A percentile compares a stretch with the other conserved stretches of the same genome.
Evolutionary conservation across 2,888 invertebrate genomes (phyloP).

Genomic region (Drosophila percnosoma): DNA sequence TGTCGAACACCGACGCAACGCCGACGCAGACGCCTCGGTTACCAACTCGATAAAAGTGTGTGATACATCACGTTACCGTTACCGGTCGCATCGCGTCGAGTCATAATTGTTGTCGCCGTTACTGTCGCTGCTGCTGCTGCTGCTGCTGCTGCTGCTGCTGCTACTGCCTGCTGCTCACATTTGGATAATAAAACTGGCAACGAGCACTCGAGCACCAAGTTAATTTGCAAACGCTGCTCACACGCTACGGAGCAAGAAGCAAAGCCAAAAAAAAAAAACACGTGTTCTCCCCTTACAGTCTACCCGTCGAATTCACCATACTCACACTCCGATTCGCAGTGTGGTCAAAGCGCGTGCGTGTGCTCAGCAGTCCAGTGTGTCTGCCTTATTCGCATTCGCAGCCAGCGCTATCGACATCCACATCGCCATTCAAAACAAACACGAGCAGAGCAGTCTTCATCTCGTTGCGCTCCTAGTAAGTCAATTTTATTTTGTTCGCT

Average conservation of each 20-base stretch:
- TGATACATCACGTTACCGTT: slow-evolving; percentile 74
- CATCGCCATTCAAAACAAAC: slow-evolving; percentile 37
- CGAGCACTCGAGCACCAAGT: slow-evolving; percentile 80
- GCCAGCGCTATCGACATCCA: slow-evolving; percentile 18
- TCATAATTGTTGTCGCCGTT: slow-evolving; percentile 45
- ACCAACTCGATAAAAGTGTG: slow-evolving; percentile 72
- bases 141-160: slow-evolving; percentile 37
- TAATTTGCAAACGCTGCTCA: slow-evolving; percentile 79
- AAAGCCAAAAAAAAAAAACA: slow-evolving; percentile 38
- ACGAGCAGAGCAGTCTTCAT: slow-evolving; percentile 56
- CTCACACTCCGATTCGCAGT: slow-evolving; percentile 22
- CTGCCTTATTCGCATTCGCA: slow-evolving; percentile 20
- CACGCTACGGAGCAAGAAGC: slow-evolving; percentile 71
- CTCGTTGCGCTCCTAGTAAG: slow-evolving; percentile 71
- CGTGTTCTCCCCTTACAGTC: neutral
- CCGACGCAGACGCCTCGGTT: slow-evolving; percentile 58
- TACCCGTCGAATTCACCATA: neutral
- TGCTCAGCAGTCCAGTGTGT: slow-evolving; percentile 47
- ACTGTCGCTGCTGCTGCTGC: slow-evolving; percentile 32
- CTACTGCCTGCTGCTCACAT: slow-evolving; percentile 65
- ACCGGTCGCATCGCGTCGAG: slow-evolving; percentile 41
- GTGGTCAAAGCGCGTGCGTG: slow-evolving; percentile 69
- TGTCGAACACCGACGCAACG: slow-evolving; percentile 47
- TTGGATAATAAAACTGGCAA: slow-evolving; percentile 81
- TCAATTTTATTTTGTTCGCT: slow-evolving; percentile 27